Conservation (phyloP, 2,888 invertebrate genomes). For the Leptinotarsa rubiginosa region DNA sequence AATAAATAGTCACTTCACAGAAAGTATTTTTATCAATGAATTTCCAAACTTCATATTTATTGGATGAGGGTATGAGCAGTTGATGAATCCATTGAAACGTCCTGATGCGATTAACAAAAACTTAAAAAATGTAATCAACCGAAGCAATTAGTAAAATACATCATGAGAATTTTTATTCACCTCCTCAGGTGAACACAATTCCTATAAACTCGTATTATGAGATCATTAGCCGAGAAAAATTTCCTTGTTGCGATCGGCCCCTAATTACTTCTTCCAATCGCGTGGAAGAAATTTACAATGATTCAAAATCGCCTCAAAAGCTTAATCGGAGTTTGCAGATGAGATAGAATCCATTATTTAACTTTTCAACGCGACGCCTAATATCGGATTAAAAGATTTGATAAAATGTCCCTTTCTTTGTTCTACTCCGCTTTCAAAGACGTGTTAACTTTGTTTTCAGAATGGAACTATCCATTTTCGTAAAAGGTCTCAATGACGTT, state of each 20-base stretch:
- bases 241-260: background rate
- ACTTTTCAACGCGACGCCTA: conserved; percentile 51
- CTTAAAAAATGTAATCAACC: no score
- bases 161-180: no score
- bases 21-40: no score
- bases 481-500: conserved; percentile 35
- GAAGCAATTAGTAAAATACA: no score
- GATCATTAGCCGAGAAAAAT: background rate
- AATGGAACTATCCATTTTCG: conserved; percentile 34
- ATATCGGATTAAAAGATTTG: conserved; percentile 56
- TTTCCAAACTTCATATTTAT: no score
- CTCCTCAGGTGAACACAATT: background rate
- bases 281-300: conserved; percentile 1
- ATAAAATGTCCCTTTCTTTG: conserved; percentile 44
- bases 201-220: background rate
- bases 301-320: conserved; percentile 38
- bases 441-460: conserved; percentile 40
- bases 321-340: conserved; percentile 57
- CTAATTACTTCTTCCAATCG: conserved; percentile 30
- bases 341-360: conserved; percentile 53
- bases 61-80: no score
- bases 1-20: no score
- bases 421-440: conserved; percentile 27
- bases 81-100: no score
- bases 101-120: no score